Evolutionary conservation across 2,888 invertebrate species (phyloP).

Genomic region (Phengaris alcon): DNA sequence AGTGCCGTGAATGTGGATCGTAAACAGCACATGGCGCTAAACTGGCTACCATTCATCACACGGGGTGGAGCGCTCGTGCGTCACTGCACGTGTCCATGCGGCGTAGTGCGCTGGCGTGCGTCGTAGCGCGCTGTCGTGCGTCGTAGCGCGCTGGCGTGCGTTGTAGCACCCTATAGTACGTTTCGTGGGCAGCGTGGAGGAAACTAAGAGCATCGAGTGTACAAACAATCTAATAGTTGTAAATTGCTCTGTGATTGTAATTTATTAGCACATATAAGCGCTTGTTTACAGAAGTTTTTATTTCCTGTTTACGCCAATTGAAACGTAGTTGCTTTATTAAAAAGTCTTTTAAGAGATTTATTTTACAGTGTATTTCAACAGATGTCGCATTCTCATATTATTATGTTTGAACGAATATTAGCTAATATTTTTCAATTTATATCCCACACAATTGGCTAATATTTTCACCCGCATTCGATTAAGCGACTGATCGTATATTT

Average conservation of each 20-base stretch:
- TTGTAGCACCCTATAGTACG: not conserved
- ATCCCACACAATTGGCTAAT: not conserved
- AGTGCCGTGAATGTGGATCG: constrained; percentile 10
- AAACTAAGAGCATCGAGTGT: constrained; percentile 1
- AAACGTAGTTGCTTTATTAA: not conserved
- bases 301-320: not conserved
- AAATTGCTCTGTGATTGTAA: constrained; percentile 16
- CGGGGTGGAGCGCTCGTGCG: not conserved
- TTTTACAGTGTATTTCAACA: not conserved
- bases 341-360: not conserved
- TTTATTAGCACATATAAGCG: constrained; percentile 15
- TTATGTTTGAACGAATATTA: not conserved
- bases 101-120: not conserved
- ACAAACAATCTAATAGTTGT: constrained; percentile 17
- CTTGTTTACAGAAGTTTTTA: not conserved
- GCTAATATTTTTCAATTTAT: not conserved
- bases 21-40: constrained; percentile 23
- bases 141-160: not conserved
- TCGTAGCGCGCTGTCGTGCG: not conserved
- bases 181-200: not conserved
- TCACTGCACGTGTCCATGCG: not conserved
- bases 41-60: not conserved
- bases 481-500: constrained; percentile 6
- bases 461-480: constrained; percentile 17
- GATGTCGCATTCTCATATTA: not conserved